phyloP scores from a whole-genome alignment of 2,113 vertebrate species.

The Strix aluco region DNA sequence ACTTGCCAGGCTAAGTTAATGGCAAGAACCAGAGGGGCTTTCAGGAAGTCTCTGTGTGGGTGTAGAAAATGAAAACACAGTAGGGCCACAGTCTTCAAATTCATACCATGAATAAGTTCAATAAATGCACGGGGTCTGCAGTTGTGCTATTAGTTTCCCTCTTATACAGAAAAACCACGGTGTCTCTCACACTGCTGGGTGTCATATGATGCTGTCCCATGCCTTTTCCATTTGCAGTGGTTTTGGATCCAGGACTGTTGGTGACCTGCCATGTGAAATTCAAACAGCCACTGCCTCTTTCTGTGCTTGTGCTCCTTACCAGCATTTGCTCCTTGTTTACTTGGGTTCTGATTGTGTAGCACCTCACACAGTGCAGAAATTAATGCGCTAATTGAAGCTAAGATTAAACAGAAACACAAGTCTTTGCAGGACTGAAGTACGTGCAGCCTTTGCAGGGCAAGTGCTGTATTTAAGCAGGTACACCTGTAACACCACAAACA shows the following conservation, averaged over 20 bases:
- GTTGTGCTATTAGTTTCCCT: neutral
- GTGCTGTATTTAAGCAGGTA: neutral
- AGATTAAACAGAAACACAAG: neutral
- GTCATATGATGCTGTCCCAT: neutral
- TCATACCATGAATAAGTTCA: neutral
- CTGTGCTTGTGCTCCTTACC: neutral
- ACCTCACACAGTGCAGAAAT: neutral
- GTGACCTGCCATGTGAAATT: neutral
- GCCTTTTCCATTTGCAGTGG: neutral
- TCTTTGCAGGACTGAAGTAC: neutral
- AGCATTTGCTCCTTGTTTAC: neutral
- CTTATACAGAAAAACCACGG: neutral
- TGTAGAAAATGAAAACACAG: neutral
- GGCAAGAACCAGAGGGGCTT: conserved; percentile 6
- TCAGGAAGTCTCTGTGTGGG: neutral
- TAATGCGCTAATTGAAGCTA: neutral
- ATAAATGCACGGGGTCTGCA: neutral
- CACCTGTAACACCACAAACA: neutral
- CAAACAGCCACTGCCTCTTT: neutral
- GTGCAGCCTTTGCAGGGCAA: neutral
- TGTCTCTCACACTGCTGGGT: neutral
- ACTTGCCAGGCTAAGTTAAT: neutral
- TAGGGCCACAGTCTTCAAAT: neutral
- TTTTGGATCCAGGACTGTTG: neutral
- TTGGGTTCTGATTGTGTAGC: neutral